phyloP scores from a whole-genome alignment of 1,140 invertebrate genomes.

The Pseudomyrmex cubaensis region DNA sequence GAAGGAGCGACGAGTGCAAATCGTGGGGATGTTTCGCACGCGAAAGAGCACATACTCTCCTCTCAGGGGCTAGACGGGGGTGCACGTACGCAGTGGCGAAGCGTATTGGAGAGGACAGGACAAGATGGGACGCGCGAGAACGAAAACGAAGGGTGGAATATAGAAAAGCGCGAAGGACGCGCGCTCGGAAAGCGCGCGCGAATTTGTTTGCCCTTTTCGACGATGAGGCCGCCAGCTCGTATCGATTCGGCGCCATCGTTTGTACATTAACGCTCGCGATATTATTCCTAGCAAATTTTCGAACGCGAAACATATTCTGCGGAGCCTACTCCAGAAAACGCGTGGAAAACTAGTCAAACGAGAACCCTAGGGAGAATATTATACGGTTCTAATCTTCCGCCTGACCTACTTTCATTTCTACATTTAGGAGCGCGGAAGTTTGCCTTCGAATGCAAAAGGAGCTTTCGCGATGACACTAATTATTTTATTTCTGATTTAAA shows the following conservation, averaged over 20 bases:
- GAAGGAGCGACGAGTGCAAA: conserved; percentile 60
- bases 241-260: conserved; percentile 48
- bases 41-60: conserved; percentile 65
- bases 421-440: not conserved
- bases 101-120: conserved; percentile 71
- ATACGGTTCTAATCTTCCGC: conserved; percentile 1
- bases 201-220: conserved; percentile 57
- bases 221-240: conserved; percentile 2
- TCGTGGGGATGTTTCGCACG: conserved; percentile 68
- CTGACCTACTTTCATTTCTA: conserved; percentile 2
- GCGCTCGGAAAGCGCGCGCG: conserved; percentile 39
- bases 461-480: not conserved
- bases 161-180: not conserved
- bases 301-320: not conserved
- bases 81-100: conserved; percentile 45
- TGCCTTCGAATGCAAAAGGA: too few species aligned
- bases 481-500: conserved; percentile 4
- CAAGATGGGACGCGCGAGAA: conserved; percentile 64
- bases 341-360: not conserved
- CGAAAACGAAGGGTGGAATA: conserved; percentile 15
- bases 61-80: not conserved
- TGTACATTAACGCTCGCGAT: conserved; percentile 22
- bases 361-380: not conserved
- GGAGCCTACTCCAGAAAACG: not conserved
- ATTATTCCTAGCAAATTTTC: conserved; percentile 20